Percentiles rank a stretch among this genome's conserved stretches.
These are phyloP conservation scores for Mellivora capensis DNA, from an alignment of 2,113 vertebrate genomes.

Conservation along the genomic window DNA sequence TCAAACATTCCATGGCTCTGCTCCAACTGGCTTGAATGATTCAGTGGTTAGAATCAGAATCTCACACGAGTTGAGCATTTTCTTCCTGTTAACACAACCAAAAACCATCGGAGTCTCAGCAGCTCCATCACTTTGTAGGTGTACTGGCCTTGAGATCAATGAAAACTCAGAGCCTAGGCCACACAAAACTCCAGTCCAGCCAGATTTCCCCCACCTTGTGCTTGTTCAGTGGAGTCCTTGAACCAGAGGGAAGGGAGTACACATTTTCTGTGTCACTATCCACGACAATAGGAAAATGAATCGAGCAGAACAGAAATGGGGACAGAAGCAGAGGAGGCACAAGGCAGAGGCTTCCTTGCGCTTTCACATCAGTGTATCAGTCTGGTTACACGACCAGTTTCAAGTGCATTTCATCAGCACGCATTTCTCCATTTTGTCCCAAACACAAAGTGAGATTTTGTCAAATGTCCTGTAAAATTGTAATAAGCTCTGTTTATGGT, in stretches of 20 bases:
- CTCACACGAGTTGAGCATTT: background rate
- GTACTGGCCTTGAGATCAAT: background rate
- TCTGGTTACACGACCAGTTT: background rate
- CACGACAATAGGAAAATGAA: background rate
- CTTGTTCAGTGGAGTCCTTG: background rate
- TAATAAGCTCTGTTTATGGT: background rate
- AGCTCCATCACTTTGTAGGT: background rate
- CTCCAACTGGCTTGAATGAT: background rate
- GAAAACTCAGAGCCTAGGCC: background rate
- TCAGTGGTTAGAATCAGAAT: background rate
- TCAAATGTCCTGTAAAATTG: background rate
- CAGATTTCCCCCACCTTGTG: background rate
- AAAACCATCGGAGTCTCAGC: background rate
- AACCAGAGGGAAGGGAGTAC: background rate
- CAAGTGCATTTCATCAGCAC: background rate
- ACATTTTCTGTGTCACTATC: background rate
- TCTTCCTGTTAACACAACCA: background rate
- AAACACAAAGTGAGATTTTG: background rate
- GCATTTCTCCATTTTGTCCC: background rate
- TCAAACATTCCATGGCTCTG: background rate
- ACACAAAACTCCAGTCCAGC: background rate
- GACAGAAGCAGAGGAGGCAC: background rate
- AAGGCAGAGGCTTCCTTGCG: background rate
- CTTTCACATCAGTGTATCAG: background rate
- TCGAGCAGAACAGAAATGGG: background rate